Evolutionary conservation across 2,113 vertebrate genomes (phyloP).

Genomic region (Vidua macroura): DNA sequence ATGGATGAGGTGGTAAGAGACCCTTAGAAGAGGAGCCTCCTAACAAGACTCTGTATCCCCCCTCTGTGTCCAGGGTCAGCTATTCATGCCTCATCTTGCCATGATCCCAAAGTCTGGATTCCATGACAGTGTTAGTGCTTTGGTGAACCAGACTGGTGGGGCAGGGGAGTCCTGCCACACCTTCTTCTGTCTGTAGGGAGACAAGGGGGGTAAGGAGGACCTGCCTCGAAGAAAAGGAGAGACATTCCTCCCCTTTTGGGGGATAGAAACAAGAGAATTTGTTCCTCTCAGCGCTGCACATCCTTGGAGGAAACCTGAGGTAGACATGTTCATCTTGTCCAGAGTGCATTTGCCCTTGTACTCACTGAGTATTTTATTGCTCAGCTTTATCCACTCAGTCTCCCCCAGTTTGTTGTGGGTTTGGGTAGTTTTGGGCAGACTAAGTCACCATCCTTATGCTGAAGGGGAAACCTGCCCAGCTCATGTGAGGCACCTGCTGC

Average conservation of each 20-base stretch:
- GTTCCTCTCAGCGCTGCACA: not conserved
- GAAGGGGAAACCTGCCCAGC: not conserved
- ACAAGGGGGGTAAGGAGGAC: not conserved
- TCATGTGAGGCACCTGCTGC: rapidly evolving
- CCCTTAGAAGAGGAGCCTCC: not conserved
- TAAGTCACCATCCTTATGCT: not conserved
- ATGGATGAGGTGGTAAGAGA: not conserved
- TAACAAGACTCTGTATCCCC: not conserved
- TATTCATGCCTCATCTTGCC: not conserved
- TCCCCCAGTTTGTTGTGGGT: not conserved
- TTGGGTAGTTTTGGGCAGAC: not conserved
- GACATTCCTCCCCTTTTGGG: not conserved
- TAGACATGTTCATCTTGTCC: rapidly evolving
- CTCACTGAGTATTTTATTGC: not conserved
- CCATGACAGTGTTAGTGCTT: not conserved
- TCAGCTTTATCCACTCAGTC: not conserved
- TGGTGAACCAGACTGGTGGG: not conserved
- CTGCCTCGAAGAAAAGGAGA: not conserved
- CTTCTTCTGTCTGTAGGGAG: not conserved
- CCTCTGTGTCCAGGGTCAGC: not conserved
- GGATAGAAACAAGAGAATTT: not conserved
- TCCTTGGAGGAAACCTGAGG: not conserved
- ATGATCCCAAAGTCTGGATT: not conserved
- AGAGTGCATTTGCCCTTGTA: not conserved
- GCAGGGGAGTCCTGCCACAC: not conserved